Evolutionary conservation across 2,888 invertebrate genomes (phyloP).

Genomic region (Sminthurides aquaticus): DNA sequence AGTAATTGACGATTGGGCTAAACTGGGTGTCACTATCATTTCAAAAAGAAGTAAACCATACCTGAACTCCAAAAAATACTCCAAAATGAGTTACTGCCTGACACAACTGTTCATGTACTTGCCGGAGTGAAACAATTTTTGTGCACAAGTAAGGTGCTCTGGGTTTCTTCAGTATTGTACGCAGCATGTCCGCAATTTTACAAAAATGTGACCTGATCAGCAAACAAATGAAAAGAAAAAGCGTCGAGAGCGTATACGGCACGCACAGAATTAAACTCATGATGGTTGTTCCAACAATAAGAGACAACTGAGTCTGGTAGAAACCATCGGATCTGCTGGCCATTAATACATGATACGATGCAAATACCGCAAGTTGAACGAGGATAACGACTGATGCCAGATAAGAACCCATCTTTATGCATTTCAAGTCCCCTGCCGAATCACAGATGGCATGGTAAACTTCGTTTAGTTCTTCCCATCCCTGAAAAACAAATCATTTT

Average conservation of each 20-base stretch:
- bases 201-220: constrained; percentile 36
- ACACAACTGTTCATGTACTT: constrained; percentile 38
- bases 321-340: constrained; percentile 20
- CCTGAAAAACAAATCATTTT: constrained; percentile 26
- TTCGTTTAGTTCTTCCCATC: constrained; percentile 32
- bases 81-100: constrained; percentile 34
- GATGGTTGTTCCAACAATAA: constrained; percentile 25
- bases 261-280: constrained; percentile 29
- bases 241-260: constrained; percentile 30
- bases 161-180: constrained; percentile 25
- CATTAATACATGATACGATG: constrained; percentile 24
- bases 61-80: constrained; percentile 10
- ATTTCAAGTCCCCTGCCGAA: constrained; percentile 28
- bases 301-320: constrained; percentile 22
- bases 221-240: constrained; percentile 36
- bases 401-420: constrained; percentile 32
- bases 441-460: constrained; percentile 36
- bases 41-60: too few species aligned
- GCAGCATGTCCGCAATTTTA: constrained; percentile 36
- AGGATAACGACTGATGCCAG: constrained; percentile 22
- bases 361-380: constrained; percentile 25
- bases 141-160: constrained; percentile 24
- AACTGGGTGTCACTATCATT: too few species aligned
- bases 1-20: too few species aligned
- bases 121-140: constrained; percentile 35